Evolutionary conservation across 2,888 invertebrate species (phyloP).

Genomic region (Zhuqinia jingwanae): DNA sequence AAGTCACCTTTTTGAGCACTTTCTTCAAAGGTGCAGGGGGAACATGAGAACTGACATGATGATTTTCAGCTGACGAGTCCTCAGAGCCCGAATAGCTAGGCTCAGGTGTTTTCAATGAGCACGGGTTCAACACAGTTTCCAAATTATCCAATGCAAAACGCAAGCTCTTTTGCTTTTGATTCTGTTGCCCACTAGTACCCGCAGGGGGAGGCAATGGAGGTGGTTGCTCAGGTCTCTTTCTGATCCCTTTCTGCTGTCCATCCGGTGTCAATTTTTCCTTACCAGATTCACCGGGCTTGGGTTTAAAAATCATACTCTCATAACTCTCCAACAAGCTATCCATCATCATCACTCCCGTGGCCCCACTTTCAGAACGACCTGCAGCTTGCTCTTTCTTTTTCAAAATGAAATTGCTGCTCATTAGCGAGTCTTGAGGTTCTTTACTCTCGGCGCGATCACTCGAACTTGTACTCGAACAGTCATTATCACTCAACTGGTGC

Average conservation of each 20-base stretch:
- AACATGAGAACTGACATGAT: not conserved
- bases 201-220: conserved; percentile 54
- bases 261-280: conserved; percentile 16
- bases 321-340: conserved; percentile 77
- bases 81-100: conserved; percentile 11
- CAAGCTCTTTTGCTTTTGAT: conserved; percentile 66
- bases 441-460: conserved; percentile 25
- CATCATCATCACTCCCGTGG: conserved; percentile 16
- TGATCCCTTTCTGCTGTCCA: conserved; percentile 53
- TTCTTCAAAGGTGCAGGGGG: conserved; percentile 23
- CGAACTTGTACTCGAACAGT: conserved; percentile 40
- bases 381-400: conserved; percentile 50
- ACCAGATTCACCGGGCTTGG: conserved; percentile 57
- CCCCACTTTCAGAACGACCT: not conserved
- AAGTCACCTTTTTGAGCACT: conserved; percentile 67
- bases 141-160: conserved; percentile 71
- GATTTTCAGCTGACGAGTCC: not conserved
- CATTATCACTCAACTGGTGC: conserved; percentile 34
- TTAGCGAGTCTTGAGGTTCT: conserved; percentile 56
- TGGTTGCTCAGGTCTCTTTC: conserved; percentile 61
- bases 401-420: conserved; percentile 64
- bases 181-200: not conserved
- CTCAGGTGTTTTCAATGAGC: conserved; percentile 3
- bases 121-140: conserved; percentile 69
- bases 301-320: conserved; percentile 77